Conservation (phyloP, 1,140 invertebrate species). For the Lasioglossum albipes region DNA sequence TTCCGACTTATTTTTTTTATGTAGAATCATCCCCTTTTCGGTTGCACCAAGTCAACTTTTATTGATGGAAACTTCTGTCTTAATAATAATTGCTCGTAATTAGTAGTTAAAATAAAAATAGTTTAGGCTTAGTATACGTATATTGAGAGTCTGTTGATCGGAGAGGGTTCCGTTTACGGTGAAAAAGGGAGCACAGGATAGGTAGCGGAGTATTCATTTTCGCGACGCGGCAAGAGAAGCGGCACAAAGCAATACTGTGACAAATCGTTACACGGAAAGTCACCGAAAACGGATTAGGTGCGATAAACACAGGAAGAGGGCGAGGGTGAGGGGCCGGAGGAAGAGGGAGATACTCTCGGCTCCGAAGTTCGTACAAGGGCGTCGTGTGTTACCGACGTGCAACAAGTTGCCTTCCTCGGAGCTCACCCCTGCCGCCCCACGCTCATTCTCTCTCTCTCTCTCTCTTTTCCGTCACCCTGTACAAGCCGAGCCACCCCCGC, state of each 20-base stretch:
- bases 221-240: conserved; percentile 12
- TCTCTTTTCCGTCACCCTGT: conserved; percentile 27
- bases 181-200: background rate
- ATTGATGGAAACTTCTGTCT: no score
- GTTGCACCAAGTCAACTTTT: no score
- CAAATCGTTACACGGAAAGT: conserved; percentile 58
- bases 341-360: conserved; percentile 54
- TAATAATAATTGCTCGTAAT: no score
- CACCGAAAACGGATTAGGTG: conserved; percentile 63
- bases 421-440: conserved; percentile 31
- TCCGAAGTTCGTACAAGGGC: conserved; percentile 65
- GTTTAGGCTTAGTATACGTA: no score
- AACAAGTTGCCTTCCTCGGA: conserved; percentile 71
- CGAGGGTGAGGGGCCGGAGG: conserved; percentile 3
- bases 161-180: background rate
- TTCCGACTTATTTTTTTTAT: no score
- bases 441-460: no score
- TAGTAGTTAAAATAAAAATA: no score
- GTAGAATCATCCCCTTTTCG: no score
- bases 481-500: conserved; percentile 47
- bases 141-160: background rate
- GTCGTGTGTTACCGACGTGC: conserved; percentile 71
- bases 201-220: conserved; percentile 12
- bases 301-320: conserved; percentile 57
- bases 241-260: conserved; percentile 44